These are phyloP conservation scores for Halcyon badia DNA, from an alignment of 2,797 vertebrate genomes.

Conservation along the genomic window DNA sequence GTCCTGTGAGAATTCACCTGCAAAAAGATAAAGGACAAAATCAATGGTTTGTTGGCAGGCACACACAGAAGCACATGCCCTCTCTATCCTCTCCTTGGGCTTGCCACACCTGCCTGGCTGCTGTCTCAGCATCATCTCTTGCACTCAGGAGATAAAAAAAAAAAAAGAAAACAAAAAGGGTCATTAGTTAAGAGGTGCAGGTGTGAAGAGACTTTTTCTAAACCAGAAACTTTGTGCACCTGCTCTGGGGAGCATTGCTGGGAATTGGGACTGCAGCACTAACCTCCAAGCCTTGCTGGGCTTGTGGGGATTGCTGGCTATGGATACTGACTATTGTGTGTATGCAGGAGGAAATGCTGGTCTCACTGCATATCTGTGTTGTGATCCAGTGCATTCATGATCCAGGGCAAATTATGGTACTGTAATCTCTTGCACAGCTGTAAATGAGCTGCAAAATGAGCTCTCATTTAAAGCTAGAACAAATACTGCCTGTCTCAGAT, in stretches of 20 bases:
- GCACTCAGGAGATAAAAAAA: slow-evolving; percentile 35
- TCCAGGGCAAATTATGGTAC: background rate
- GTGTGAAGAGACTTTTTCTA: slow-evolving; percentile 56
- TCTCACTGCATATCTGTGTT: background rate
- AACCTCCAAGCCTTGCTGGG: background rate
- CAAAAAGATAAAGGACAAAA: slow-evolving; percentile 62
- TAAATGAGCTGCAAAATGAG: background rate
- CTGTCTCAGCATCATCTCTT: slow-evolving; percentile 59
- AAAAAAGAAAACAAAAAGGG: slow-evolving; percentile 52
- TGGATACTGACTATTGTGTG: background rate
- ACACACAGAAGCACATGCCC: slow-evolving; percentile 34
- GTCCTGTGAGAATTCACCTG: slow-evolving; percentile 61
- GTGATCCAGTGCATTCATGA: background rate
- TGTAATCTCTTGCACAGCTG: background rate
- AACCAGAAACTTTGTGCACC: slow-evolving; percentile 37
- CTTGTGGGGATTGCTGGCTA: background rate
- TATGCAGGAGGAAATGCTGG: background rate
- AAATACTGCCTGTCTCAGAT: background rate
- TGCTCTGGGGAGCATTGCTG: slow-evolving; percentile 36
- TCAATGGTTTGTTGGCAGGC: slow-evolving; percentile 54
- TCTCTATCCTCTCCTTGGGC: slow-evolving; percentile 42
- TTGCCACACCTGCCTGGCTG: slow-evolving; percentile 58
- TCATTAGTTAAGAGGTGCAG: slow-evolving; percentile 62
- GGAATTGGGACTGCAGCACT: slow-evolving; percentile 37
- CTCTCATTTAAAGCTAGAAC: background rate